Conservation (phyloP, 2,797 vertebrate species). For the Synanceia verrucosa region DNA sequence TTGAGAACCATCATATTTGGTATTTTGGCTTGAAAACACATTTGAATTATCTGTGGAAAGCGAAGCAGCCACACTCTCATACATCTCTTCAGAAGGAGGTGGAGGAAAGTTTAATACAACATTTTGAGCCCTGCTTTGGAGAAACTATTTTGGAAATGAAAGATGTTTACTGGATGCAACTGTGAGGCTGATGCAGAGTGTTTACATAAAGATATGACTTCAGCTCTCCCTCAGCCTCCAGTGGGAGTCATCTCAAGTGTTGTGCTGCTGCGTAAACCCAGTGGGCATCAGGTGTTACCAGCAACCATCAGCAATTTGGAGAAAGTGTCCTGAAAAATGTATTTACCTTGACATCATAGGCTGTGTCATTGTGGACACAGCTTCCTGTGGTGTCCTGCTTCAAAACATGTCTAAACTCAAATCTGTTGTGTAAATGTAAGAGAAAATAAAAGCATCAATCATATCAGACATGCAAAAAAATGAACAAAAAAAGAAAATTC, state of each 20-base stretch:
- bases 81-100: not conserved
- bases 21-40: not conserved
- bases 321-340: conserved; percentile 29
- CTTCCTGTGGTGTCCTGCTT: conserved; percentile 1
- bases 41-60: not conserved
- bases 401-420: conserved; percentile 1
- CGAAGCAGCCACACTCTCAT: not conserved
- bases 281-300: conserved; percentile 44
- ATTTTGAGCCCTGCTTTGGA: conserved; percentile 1
- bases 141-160: not conserved
- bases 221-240: not conserved
- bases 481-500: not conserved
- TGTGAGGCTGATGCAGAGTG: conserved; percentile 8
- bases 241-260: conserved; percentile 10
- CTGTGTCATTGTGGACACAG: not conserved
- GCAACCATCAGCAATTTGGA: conserved; percentile 35
- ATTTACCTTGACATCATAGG: conserved; percentile 21
- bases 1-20: not conserved
- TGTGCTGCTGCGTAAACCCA: conserved; percentile 12
- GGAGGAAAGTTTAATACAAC: not conserved
- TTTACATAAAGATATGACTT: conserved; percentile 20
- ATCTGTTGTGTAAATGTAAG: not conserved
- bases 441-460: not conserved
- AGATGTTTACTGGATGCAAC: not conserved
- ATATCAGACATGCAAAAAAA: not conserved